Conservation (phyloP, 2,888 invertebrate species). For the Automeris io region DNA sequence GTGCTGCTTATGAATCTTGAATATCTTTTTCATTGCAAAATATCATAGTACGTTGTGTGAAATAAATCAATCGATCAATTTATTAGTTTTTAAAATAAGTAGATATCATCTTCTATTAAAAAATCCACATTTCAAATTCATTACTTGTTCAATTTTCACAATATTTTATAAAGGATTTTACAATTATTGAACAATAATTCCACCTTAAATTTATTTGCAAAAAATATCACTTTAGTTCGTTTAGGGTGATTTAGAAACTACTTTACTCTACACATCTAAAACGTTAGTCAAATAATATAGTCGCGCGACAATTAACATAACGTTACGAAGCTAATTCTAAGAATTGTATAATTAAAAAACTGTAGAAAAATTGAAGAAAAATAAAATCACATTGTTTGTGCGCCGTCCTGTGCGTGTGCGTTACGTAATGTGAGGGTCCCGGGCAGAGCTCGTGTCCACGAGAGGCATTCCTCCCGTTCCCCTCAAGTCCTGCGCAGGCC, state of each 20-base stretch:
- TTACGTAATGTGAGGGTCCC: slow-evolving; percentile 72
- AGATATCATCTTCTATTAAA: neutral
- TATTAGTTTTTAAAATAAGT: slow-evolving; percentile 17
- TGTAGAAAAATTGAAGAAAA: slow-evolving; percentile 65
- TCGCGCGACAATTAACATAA: slow-evolving; percentile 62
- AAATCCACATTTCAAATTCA: neutral
- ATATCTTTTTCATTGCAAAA: slow-evolving; percentile 3
- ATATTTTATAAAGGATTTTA: slow-evolving; percentile 9
- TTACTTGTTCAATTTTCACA: slow-evolving; percentile 7
- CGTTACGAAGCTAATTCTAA: slow-evolving; percentile 68
- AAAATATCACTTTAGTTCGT: slow-evolving; percentile 41
- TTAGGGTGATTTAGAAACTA: slow-evolving; percentile 27
- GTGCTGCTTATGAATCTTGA: slow-evolving; percentile 20
- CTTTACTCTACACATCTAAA: slow-evolving; percentile 53
- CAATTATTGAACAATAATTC: slow-evolving; percentile 3
- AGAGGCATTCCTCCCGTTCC: slow-evolving; percentile 31
- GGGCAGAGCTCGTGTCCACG: slow-evolving; percentile 42
- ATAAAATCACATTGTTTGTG: slow-evolving; percentile 77
- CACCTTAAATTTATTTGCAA: slow-evolving; percentile 15
- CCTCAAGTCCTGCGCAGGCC: slow-evolving; percentile 25
- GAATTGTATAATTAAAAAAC: slow-evolving; percentile 70
- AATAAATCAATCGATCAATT: slow-evolving; percentile 31
- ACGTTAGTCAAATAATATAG: slow-evolving; percentile 37
- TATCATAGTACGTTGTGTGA: slow-evolving; percentile 5
- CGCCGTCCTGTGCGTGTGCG: slow-evolving; percentile 75